A percentile compares a stretch with the other conserved stretches of the same genome.
Evolutionary conservation across 2,113 vertebrate genomes (phyloP).

Genomic region (Drymodes brunneopygia): DNA sequence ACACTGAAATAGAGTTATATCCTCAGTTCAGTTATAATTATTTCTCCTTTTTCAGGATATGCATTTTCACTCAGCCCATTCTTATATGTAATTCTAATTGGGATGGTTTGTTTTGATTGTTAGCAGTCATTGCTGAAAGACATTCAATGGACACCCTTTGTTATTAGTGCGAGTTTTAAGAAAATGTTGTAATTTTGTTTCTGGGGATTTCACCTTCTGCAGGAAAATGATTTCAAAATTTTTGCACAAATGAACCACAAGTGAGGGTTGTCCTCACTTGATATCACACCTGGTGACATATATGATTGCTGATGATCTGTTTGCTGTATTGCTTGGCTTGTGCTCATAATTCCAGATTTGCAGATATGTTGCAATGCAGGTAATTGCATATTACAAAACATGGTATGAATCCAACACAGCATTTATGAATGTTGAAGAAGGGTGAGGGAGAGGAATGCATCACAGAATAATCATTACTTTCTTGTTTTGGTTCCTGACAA

Average conservation of each 20-base stretch:
- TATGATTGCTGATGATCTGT: not conserved
- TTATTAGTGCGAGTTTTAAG: not conserved
- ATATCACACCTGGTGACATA: not conserved
- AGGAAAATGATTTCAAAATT: not conserved
- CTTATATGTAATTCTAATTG: not conserved
- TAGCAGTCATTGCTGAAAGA: not conserved
- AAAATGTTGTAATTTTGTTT: not conserved
- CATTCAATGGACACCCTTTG: not conserved
- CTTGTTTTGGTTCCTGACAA: not conserved
- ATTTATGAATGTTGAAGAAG: not conserved
- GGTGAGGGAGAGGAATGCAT: not conserved
- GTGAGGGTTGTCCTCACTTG: not conserved
- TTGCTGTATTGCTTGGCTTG: not conserved
- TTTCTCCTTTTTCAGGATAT: not conserved
- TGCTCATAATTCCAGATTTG: not conserved
- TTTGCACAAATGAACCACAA: not conserved
- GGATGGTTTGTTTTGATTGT: not conserved
- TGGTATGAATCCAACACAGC: not conserved
- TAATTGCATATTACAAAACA: not conserved
- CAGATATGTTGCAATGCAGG: fast-evolving
- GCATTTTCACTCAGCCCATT: not conserved
- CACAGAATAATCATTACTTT: not conserved
- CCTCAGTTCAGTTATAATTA: not conserved
- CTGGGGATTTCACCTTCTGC: not conserved
- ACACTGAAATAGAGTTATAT: not conserved